These are phyloP conservation scores for Cyclophora punctaria DNA, from an alignment of 2,888 invertebrate species.

Conservation along the genomic window DNA sequence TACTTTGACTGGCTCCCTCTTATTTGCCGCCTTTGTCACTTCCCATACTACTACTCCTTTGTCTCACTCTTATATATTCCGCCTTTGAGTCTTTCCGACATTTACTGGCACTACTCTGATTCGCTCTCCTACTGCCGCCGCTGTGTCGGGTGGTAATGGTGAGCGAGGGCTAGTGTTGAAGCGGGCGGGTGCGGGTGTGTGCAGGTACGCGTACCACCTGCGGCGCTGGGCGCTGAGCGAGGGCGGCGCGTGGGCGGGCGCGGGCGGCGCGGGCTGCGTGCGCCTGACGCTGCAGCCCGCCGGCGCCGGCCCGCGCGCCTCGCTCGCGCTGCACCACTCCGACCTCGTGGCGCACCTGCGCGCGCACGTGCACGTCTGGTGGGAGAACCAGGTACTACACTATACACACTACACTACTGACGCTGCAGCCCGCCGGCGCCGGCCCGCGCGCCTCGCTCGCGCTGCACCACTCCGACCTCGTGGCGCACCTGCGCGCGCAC, in stretches of 20 bases:
- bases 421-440: slow-evolving; percentile 91
- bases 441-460: slow-evolving; percentile 89
- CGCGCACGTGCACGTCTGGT: slow-evolving; percentile 97
- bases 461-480: slow-evolving; percentile 88
- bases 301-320: slow-evolving; percentile 88
- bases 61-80: too few relatives aligned
- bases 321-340: slow-evolving; percentile 86
- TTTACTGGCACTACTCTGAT: too few relatives aligned
- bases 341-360: slow-evolving; percentile 93
- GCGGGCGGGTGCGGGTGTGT: neutral
- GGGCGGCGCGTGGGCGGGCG: slow-evolving; percentile 84
- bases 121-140: too few relatives aligned
- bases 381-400: slow-evolving; percentile 79
- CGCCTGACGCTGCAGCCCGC: slow-evolving; percentile 91
- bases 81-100: too few relatives aligned
- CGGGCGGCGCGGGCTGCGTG: slow-evolving; percentile 70
- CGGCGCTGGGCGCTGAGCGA: slow-evolving; percentile 92
- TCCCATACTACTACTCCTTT: too few relatives aligned
- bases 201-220: slow-evolving; percentile 89
- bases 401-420: slow-evolving; percentile 42
- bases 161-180: too few relatives aligned
- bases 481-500: slow-evolving; percentile 94
- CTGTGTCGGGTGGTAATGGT: too few relatives aligned
- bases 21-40: too few relatives aligned
- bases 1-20: too few relatives aligned